Conservation (phyloP, 2,797 vertebrate species). For the Ataeniobius toweri region DNA sequence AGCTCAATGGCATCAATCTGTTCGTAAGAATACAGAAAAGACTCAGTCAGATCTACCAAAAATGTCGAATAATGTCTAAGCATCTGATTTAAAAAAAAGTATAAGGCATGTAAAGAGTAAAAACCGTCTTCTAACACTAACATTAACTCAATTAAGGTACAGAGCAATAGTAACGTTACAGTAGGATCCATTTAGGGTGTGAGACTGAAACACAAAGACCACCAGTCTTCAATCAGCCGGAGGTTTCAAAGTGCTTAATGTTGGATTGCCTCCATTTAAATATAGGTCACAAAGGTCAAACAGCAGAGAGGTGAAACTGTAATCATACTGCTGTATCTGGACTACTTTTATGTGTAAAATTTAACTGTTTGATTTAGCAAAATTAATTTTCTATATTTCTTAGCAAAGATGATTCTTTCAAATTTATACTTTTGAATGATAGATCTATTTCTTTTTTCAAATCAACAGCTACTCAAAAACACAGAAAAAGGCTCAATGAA, state of each 20-base stretch:
- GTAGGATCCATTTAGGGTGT: background rate
- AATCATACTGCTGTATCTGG: background rate
- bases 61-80: background rate
- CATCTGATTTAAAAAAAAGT: background rate
- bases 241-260: background rate
- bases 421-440: background rate
- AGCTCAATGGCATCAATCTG: background rate
- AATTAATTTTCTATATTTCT: background rate
- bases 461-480: background rate
- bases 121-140: background rate
- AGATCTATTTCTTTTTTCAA: background rate
- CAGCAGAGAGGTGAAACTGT: background rate
- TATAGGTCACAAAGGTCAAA: conserved; percentile 22
- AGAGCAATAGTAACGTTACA: background rate
- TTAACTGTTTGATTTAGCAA: background rate
- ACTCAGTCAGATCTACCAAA: background rate
- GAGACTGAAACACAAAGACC: conserved; percentile 2
- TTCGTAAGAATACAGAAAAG: background rate
- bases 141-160: background rate
- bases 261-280: background rate
- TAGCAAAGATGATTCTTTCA: background rate
- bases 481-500: background rate
- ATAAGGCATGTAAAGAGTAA: background rate
- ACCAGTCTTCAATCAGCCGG: background rate
- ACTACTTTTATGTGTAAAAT: background rate